Evolutionary conservation across 1,140 invertebrate species (phyloP), one percentile per base, ranked within the genome.

Genomic region (Meloidogyne floridensis): DNA sequence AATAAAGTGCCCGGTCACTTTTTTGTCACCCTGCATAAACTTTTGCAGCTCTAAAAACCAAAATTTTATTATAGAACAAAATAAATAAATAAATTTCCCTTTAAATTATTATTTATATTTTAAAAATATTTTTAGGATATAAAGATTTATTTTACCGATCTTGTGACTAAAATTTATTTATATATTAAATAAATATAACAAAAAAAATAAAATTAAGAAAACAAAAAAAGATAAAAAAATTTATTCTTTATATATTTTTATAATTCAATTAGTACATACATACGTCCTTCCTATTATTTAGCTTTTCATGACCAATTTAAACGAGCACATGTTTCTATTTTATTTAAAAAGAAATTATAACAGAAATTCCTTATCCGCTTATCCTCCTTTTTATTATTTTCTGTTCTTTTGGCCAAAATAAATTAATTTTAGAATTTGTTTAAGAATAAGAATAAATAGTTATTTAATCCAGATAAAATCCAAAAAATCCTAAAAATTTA

Each of bases 371-470:
- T 15, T 59, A n/a, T n/a, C n/a, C 6, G 4, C 15, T 65, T 59
- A 59, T 59, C 13, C 56, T 15, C 15, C n/a, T 18, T n/a, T n/a
- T 65, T 65, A 65, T 65, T 65, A 32, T 32, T 65, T 65, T n/a
- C 15, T 65, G 59, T 65, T 65, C 59, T 65, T 65, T 65, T 65
- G 59, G 59, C n/a, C n/a, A n/a, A 65, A 65, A 65, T n/a, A 65
- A n/a, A 5, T 59, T 59, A 15, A 15, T 54, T 54, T 54, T 65
- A n/a, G 4, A n/a, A n/a, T 47, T 47, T 47, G 7, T 47, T 47
- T 47, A 47, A 47, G 6, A 6, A 47, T 47, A 47, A 6, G 5
- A 8, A 47, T 47, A 47, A 47, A 47, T 47, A 47, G 5, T 47
- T 47, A 47, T 47, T 47, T 47, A 6, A 47, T 32, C 2, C 32